phyloP scores from a whole-genome alignment of 2,113 vertebrate species.

The Apistogramma diplotaenia region DNA sequence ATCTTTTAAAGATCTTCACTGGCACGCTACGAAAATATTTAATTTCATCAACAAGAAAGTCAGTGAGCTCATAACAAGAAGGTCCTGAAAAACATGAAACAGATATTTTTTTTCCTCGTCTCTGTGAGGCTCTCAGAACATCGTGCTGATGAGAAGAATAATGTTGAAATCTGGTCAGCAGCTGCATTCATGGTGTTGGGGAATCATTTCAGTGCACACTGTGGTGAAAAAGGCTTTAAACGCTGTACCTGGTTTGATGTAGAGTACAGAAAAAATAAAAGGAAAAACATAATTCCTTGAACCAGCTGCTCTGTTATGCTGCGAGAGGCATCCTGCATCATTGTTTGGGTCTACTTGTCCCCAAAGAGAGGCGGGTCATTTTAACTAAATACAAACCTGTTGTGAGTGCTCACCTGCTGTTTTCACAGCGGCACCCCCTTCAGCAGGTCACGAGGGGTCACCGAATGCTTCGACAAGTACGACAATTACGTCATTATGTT shows the following conservation, averaged over 20 bases:
- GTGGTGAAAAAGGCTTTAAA: neutral
- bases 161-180: neutral
- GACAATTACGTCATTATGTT: neutral
- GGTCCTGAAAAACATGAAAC: neutral
- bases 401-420: neutral
- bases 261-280: neutral
- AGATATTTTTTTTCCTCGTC: neutral
- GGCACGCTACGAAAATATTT: neutral
- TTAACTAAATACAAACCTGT: neutral
- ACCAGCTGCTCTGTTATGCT: neutral
- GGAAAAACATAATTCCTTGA: neutral
- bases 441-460: neutral
- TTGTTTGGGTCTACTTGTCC: neutral
- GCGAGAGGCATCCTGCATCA: neutral
- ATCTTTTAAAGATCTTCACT: neutral
- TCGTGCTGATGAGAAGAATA: slow-evolving; percentile 9
- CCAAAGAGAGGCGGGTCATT: neutral
- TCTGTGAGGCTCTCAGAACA: neutral
- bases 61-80: neutral
- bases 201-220: neutral
- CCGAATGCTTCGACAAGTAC: neutral
- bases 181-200: neutral
- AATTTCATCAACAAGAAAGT: neutral
- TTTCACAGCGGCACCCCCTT: neutral
- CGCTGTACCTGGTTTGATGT: neutral